Conservation (phyloP, 1,140 invertebrate species). For the Macrosteles quadrilineatus region DNA sequence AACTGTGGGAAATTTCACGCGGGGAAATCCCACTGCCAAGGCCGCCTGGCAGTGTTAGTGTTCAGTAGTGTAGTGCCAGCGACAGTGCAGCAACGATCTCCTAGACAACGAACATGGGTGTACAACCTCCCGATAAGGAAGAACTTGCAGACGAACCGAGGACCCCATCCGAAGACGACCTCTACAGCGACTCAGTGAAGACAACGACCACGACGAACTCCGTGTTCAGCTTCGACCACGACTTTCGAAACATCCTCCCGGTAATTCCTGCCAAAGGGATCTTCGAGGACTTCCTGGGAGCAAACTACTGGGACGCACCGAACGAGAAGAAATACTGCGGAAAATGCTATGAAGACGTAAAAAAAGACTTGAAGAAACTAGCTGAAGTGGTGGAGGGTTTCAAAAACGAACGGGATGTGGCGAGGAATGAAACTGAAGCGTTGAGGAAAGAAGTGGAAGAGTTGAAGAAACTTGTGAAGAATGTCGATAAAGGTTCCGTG, state of each 20-base stretch:
- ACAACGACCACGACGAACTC: background rate
- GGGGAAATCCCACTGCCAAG: no score
- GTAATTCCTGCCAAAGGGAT: background rate
- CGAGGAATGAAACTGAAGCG: background rate
- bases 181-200: background rate
- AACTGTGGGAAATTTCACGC: no score
- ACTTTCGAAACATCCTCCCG: background rate
- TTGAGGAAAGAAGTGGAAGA: conserved; percentile 8
- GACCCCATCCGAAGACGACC: conserved; percentile 4
- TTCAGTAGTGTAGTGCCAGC: no score
- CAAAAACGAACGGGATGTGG: conserved; percentile 1
- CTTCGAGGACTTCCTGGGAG: background rate
- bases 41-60: no score
- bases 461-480: conserved; percentile 7
- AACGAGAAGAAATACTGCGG: background rate
- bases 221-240: background rate
- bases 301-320: background rate
- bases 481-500: no score
- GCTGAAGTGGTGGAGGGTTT: background rate
- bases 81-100: no score
- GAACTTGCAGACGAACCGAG: background rate
- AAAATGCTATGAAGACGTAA: background rate
- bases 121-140: background rate
- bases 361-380: conserved; percentile 7
- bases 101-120: background rate